phyloP scores from a whole-genome alignment of 2,113 vertebrate species.

The Sylvicapra grimmia region DNA sequence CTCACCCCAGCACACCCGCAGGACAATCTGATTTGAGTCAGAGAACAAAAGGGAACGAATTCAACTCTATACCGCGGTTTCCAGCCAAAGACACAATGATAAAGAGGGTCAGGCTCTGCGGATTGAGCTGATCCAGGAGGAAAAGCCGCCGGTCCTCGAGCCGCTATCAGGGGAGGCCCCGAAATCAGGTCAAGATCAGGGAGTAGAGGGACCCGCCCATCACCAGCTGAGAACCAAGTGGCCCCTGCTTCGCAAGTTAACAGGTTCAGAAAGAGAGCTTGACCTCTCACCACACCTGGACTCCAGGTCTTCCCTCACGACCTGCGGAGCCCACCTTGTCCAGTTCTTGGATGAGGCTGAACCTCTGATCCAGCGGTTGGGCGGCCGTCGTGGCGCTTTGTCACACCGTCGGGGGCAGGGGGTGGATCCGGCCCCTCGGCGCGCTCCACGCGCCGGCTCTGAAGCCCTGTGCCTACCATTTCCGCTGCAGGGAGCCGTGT shows the following conservation, averaged over 20 bases:
- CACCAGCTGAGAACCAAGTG: neutral
- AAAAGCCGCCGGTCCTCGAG: too few species aligned
- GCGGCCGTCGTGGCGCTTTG: neutral
- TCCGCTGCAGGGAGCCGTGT: neutral
- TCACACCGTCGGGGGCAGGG: neutral
- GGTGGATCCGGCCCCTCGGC: neutral
- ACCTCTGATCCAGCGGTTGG: neutral
- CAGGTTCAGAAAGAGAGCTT: neutral
- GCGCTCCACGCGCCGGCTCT: neutral
- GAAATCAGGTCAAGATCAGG: neutral
- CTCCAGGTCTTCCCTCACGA: neutral
- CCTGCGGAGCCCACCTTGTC: neutral
- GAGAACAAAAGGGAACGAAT: too few species aligned
- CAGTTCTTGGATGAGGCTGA: neutral
- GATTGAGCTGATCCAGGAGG: too few species aligned
- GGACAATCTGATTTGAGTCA: too few species aligned
- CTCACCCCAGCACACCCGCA: too few species aligned
- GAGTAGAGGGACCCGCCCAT: fast-evolving
- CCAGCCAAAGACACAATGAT: too few species aligned
- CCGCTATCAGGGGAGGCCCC: too few species aligned
- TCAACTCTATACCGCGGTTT: too few species aligned
- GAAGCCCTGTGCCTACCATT: neutral
- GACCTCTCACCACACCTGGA: neutral
- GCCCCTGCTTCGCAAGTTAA: too few species aligned
- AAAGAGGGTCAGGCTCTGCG: too few species aligned